These are phyloP conservation scores for Papilio helenus DNA, from an alignment of 1,140 invertebrate species.

Conservation along the genomic window DNA sequence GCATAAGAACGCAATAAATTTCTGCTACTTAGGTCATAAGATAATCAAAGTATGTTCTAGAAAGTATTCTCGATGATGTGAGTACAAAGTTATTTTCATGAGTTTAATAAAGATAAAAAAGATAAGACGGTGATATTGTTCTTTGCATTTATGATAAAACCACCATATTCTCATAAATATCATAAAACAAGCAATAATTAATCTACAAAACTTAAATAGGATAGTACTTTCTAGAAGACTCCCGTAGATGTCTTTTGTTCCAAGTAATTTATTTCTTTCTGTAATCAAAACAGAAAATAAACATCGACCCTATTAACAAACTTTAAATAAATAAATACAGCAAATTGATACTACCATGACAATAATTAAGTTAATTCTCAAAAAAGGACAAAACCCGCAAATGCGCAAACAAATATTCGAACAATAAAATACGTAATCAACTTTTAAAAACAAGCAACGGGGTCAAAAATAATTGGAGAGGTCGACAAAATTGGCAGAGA, in stretches of 20 bases:
- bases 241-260: no score
- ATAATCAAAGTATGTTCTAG: neutral
- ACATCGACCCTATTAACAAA: neutral
- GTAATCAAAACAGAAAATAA: neutral
- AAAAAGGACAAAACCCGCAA: neutral
- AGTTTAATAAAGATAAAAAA: no score
- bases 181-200: no score
- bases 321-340: neutral
- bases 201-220: no score
- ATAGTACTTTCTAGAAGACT: no score
- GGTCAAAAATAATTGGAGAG: slow-evolving; percentile 36
- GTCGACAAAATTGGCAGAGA: slow-evolving; percentile 29
- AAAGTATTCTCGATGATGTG: neutral
- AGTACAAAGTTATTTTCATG: neutral
- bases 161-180: no score
- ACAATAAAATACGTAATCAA: slow-evolving; percentile 20
- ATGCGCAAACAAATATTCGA: neutral
- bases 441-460: slow-evolving; percentile 31
- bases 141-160: no score
- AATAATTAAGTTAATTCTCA: neutral
- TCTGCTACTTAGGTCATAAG: neutral
- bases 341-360: neutral
- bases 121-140: no score
- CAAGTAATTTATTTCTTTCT: no score
- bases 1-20: neutral